Evolutionary conservation across 2,113 vertebrate genomes (phyloP), one percentile per base, ranked within the genome.

Genomic region (Peromyscus leucopus): DNA sequence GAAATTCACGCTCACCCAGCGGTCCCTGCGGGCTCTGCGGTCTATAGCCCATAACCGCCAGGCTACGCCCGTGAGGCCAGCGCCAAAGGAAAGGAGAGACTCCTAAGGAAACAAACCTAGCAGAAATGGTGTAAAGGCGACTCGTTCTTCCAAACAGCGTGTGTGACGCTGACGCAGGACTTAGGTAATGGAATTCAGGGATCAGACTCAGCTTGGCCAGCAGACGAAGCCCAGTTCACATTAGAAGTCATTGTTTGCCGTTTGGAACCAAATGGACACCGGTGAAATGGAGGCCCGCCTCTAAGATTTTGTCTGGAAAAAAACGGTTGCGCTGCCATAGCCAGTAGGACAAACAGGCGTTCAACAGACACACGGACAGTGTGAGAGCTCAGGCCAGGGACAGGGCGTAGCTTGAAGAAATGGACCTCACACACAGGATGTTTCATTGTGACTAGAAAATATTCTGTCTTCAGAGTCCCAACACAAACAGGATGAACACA

Each of bases 101-200:
- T 94, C 92, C 87, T 79, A 65, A 79, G 75, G 26, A 21, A 19
- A 3, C 63, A 84, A 79, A 83, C 67, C 9, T 24, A 97, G 39
- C 72, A 94, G 93, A 97, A 93, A 87, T 67, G 90, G 3, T 75
- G 42, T 71, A 75, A 91, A 85, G 88, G 51, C 72, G 69, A 31
- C 36, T 75, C 36, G 22, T 75, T 90, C 57, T 76, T 92, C 88
- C 85, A 83, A 95, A 93, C n/a, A 39, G 36, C 69, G 72, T 28
- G 63, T 31, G 63, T 12, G 26, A 67, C 28, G 71, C 55, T 21
- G 19, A 67, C n/a, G 46, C 0, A 3, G 89, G 51, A 24, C 57
- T 95, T 94, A 96, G 82, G 94, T 89, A 91, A 91, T 75, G 72
- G 90, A 93, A 97, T 84, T 96, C 78, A 72, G 74, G 57, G 42